Evolutionary conservation across 92 coral and sea anemone species (phyloP), one percentile per base, ranked within the genome.

Genomic region (Porites cylindrica): DNA sequence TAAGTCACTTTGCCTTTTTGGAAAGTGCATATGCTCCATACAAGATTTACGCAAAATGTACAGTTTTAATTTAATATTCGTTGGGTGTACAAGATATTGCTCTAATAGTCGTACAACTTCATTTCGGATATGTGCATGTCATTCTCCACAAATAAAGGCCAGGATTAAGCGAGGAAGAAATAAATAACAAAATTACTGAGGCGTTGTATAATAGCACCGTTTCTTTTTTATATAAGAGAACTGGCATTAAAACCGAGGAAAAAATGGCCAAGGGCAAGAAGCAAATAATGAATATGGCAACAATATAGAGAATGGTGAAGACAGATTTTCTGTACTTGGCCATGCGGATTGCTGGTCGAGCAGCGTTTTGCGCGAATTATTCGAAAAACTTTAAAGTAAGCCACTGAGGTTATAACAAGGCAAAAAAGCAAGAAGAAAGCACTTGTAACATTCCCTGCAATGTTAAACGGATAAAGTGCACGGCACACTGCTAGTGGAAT

Each of bases 131-230:
- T 75, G 47, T 75, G 32, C 32, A 29, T 29, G 1, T 51, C 63
- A 52, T 75, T 75, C 79, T 51, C 79, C 79, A 75, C 65, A 75
- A 51, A 21, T 75, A 75, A 75, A 75, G 79, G 6, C 52, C 43
- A 20, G 79, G 79, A 51, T 75, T 75, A 75, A 75, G 79, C 6
- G 65, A 76, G 18, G 80, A 76, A 56, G 67, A 76, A 19, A 76
- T 21, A 76, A 26, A 58, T 24, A 59, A 51, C 17, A 56, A 18
- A 11, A 76, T 23, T 20, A 16, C 63, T 12, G 80, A 56, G 10
- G 59, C 21, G 23, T 13, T 16, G 47, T 38, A 4, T 12, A 58
- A 14, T 56, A 6, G 8, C 17, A 63, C 17, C 13, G 6, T 2
- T 23, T 26, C 61, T 2, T 53, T 1, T 6, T 29, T 1, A 53